phyloP scores from a whole-genome alignment of 2,797 vertebrate genomes.

The Macrochelys suwanniensis region DNA sequence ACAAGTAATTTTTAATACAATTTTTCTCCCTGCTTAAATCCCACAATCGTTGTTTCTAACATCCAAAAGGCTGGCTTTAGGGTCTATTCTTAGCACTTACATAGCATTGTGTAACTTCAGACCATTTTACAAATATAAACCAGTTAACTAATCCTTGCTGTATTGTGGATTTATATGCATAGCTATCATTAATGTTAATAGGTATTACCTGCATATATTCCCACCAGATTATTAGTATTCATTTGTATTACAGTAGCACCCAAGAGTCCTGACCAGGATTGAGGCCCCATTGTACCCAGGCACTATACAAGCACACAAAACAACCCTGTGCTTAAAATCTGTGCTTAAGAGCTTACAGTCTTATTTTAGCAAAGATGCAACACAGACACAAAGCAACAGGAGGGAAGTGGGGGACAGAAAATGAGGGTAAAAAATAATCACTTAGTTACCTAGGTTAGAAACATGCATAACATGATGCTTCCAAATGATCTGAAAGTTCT shows the following conservation, averaged over 20 bases:
- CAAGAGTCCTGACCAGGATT: neutral
- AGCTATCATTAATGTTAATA: neutral
- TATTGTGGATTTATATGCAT: rapidly evolving
- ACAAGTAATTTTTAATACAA: neutral
- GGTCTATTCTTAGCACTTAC: neutral
- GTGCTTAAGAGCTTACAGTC: neutral
- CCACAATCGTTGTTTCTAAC: neutral
- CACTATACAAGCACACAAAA: neutral
- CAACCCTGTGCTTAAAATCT: neutral
- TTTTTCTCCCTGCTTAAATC: neutral
- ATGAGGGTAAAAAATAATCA: neutral
- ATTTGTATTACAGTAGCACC: neutral
- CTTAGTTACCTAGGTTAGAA: neutral
- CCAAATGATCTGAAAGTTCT: neutral
- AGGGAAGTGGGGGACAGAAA: neutral
- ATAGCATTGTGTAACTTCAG: neutral
- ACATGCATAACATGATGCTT: neutral
- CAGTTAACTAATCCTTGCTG: neutral
- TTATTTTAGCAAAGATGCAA: neutral
- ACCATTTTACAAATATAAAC: neutral
- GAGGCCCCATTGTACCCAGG: neutral
- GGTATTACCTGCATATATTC: neutral
- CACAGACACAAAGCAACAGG: neutral
- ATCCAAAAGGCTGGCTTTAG: neutral
- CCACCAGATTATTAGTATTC: neutral